Evolutionary conservation across 2,888 invertebrate genomes (phyloP), one percentile per base, ranked within the genome.

Genomic region (Pollenia angustigena): DNA sequence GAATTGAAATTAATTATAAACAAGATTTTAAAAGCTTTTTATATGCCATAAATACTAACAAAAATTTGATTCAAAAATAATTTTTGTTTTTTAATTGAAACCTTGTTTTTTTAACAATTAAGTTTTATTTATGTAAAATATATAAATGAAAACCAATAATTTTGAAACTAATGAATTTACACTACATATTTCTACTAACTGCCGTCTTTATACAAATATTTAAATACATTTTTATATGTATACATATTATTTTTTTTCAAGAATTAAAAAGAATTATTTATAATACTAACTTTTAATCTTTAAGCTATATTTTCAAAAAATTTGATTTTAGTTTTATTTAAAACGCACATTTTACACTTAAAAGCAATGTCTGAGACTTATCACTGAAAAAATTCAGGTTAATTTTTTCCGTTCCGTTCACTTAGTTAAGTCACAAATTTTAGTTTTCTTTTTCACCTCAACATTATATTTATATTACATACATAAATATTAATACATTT

Each of bases 391-490:
- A 76, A 64, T 74, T 83, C 83, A 86, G 75, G 74, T 79, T 81
- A 74, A 42, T 69, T 66, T 78, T 74, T 23, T 66, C 40, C 46
- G n/a, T 23, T 82, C 68, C 81, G 56, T 76, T 71, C 75, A 75
- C 64, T 80, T 80, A 85, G 62, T 79, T 85, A 75, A 75, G 82
- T 78, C 82, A 85, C 85, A 85, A 81, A 78, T 74, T 58, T 46
- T 44, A 32, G 4, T 32, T 81, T 52, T 52, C 7, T 44, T 23
- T 10, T 40, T 62, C 46, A 66, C 58, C 18, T 54, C 46, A 76
- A 50, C 23, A 46, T 64, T 56, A 12, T 50, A 56, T 81, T 64
- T 62, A 54, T 48, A 62, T 75, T 32, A 32, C 32, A 50, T 50
- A 14, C 7, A 69, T 42, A 72, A 50, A 42, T 46, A 40, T 1